Evolutionary conservation across 2,797 vertebrate genomes (phyloP).

Genomic region (Macrochelys suwanniensis): DNA sequence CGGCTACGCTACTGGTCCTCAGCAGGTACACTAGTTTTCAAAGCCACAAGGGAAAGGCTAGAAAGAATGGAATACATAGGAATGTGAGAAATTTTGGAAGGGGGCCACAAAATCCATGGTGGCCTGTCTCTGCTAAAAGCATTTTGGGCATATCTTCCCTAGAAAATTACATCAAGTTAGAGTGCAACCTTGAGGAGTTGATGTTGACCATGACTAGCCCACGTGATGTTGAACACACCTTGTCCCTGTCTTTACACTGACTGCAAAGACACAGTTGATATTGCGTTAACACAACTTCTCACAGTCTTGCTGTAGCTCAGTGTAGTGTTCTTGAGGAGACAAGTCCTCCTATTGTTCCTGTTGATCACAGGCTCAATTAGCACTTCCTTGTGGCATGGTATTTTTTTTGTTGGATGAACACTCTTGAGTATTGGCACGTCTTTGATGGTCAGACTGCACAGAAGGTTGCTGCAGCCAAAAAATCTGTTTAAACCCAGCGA

Average conservation of each 20-base stretch:
- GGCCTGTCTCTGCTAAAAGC: background rate
- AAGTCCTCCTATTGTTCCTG: background rate
- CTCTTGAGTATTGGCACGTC: background rate
- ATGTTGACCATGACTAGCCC: background rate
- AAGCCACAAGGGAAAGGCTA: background rate
- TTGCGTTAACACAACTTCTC: background rate
- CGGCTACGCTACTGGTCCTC: too few relatives aligned
- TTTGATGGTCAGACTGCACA: background rate
- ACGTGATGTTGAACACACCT: fast-evolving
- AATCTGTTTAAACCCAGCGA: background rate
- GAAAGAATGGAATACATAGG: background rate
- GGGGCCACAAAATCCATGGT: background rate
- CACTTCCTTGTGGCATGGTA: background rate
- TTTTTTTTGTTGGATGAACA: background rate
- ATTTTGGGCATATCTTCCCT: background rate
- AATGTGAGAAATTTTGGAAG: background rate
- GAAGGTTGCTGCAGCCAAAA: background rate
- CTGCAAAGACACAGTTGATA: background rate
- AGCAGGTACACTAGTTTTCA: background rate
- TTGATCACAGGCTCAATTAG: background rate
- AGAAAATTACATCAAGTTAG: background rate
- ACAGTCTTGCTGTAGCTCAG: background rate
- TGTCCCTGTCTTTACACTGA: background rate
- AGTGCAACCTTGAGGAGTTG: background rate
- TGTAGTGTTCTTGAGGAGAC: background rate